phyloP scores from a whole-genome alignment of 2,113 vertebrate species.

The Butorides virescens region DNA sequence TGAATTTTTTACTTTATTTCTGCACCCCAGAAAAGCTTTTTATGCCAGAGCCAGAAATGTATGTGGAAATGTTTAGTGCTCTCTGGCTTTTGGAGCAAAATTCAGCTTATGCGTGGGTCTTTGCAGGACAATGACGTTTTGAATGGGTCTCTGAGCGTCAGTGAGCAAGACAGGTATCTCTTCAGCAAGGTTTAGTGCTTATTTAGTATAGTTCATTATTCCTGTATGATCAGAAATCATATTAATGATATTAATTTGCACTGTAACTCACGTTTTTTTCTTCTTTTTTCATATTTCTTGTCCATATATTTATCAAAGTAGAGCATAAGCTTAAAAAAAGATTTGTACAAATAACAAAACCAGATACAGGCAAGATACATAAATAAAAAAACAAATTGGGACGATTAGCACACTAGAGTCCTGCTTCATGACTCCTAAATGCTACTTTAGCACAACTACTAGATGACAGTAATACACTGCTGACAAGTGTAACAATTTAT shows the following conservation, averaged over 20 bases:
- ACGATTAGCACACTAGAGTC: not conserved
- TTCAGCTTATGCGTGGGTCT: not conserved
- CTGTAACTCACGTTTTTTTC: not conserved
- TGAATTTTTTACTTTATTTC: not conserved
- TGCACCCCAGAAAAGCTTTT: not conserved
- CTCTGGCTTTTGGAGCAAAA: not conserved
- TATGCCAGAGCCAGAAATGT: not conserved
- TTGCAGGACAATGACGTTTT: rapidly evolving
- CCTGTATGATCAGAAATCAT: not conserved
- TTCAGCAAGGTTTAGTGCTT: not conserved
- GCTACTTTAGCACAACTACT: not conserved
- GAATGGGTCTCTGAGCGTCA: not conserved
- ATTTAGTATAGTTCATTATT: not conserved
- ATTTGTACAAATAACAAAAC: not conserved
- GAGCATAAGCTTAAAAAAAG: not conserved
- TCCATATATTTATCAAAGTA: not conserved
- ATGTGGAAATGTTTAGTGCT: not conserved
- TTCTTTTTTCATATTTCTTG: not conserved
- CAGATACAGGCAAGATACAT: not conserved
- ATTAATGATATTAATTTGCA: not conserved
- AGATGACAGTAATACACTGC: not conserved
- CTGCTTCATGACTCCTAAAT: not conserved
- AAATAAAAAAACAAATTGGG: not conserved
- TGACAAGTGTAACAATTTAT: not conserved
- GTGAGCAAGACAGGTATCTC: not conserved